Base-by-base conservation (phyloP, 2,797 vertebrate genomes). In the Sebastes taczanowskii region DNA sequence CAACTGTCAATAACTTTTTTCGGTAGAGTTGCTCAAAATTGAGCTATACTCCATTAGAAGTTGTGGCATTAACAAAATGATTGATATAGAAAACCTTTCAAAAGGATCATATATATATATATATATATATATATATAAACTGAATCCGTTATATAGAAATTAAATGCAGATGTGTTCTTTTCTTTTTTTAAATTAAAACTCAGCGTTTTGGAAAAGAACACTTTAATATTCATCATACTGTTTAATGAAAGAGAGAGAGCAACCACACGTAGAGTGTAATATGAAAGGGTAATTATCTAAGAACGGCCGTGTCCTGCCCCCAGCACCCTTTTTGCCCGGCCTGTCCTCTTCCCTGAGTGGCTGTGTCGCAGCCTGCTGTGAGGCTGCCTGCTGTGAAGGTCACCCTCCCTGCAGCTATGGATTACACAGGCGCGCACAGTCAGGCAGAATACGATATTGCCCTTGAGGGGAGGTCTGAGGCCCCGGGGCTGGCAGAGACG, bases 331-430 rank as follows among this genome's bases (percentile, higher is more conserved):
- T 83, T 65, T 71, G 78, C 78, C 38, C 71, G 65, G 85, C 42
- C 87, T 80, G 90, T 90, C 85, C 85, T 87, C 77, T 73, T 87
- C 75, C 69, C 77, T 76, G 72, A 80, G 80, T 80, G 85, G 83
- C 83, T 71, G 80, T 87, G 89, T 90, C 83, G 80, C 92, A 91
- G 86, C 82, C 84, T 83, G 84, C 89, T 91, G 89, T 13, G 79
- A 86, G 90, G 84, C 88, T 91, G 89, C 92, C 86, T 86, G 86
- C 94, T 94, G 93, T 95, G 95, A 96, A 96, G 95, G 95, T 96
- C 95, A 95, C 93, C 93, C 90, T 93, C 91, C 94, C 92, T 88
- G 91, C 93, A 95, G 95, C 94, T 93, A 95, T 95, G 90, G 94
- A 95, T 96, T 95, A 95, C 94, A 95, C 86, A 82, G 91, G 68